These are phyloP conservation scores for Carduelis carduelis DNA, from an alignment of 2,797 vertebrate species.

Conservation along the genomic window DNA sequence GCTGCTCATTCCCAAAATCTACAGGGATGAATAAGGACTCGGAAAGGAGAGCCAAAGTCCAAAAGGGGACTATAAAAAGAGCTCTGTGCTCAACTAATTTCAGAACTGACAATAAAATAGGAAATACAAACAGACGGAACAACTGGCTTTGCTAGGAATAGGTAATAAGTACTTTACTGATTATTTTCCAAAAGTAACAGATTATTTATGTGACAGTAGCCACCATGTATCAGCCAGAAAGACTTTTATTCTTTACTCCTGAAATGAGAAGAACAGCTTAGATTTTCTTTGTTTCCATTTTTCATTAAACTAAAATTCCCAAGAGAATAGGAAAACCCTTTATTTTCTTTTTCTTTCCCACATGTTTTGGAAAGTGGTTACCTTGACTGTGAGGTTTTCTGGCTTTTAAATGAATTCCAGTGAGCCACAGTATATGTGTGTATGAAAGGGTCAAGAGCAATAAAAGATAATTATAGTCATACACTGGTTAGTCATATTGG, in stretches of 20 bases:
- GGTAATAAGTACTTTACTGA: background rate
- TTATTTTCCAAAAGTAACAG: background rate
- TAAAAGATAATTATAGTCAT: background rate
- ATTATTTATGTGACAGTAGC: background rate
- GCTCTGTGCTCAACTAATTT: background rate
- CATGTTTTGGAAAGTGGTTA: background rate
- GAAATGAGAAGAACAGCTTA: background rate
- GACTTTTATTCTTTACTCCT: background rate
- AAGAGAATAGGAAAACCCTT: background rate
- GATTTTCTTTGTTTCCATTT: background rate
- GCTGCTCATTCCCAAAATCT: background rate
- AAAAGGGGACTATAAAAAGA: background rate
- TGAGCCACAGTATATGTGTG: background rate
- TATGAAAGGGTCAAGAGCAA: background rate
- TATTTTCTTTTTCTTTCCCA: background rate
- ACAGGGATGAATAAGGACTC: accelerated
- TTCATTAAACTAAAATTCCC: background rate
- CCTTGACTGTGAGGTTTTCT: background rate
- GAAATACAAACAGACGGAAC: background rate
- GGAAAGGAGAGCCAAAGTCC: background rate
- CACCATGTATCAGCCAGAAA: background rate
- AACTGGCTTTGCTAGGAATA: background rate
- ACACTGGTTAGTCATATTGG: background rate
- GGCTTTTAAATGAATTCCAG: background rate
- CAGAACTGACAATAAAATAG: background rate